These are phyloP conservation scores for Rhopalosiphum nymphaeae DNA, from an alignment of 2,888 invertebrate species.

Conservation along the genomic window DNA sequence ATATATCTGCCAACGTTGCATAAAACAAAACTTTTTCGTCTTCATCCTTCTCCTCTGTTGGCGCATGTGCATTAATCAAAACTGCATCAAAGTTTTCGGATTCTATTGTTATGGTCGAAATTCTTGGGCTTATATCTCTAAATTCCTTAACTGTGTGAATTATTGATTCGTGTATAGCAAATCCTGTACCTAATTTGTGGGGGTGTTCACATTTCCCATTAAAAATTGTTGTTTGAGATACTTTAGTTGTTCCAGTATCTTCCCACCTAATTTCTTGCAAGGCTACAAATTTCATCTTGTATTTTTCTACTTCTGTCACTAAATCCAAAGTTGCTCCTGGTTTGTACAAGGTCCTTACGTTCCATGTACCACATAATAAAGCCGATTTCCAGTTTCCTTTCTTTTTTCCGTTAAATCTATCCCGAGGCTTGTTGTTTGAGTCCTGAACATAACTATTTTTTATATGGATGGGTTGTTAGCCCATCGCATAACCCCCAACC, in stretches of 20 bases:
- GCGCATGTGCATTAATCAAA: slow-evolving; percentile 5
- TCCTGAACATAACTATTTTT: too few relatives aligned
- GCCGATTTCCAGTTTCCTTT: slow-evolving; percentile 24
- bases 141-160: slow-evolving; percentile 4
- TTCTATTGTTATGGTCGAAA: slow-evolving; percentile 20
- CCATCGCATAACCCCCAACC: neutral
- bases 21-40: slow-evolving; percentile 13
- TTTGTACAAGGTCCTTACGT: slow-evolving; percentile 10
- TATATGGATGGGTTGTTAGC: slow-evolving; percentile 7
- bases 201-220: neutral
- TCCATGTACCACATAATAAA: neutral
- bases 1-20: neutral
- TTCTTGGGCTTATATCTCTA: neutral
- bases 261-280: neutral
- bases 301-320: slow-evolving; percentile 15
- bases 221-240: neutral
- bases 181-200: slow-evolving; percentile 1
- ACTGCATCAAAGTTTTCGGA: neutral
- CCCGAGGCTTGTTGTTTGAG: neutral
- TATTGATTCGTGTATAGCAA: neutral
- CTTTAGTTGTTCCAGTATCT: neutral
- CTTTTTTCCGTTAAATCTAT: slow-evolving; percentile 12
- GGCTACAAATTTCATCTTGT: slow-evolving; percentile 17
- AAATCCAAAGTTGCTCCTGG: slow-evolving; percentile 12
- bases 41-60: slow-evolving; percentile 20